Base-by-base conservation (phyloP, 2,797 vertebrate genomes). In the Peromyscus nudipes region DNA sequence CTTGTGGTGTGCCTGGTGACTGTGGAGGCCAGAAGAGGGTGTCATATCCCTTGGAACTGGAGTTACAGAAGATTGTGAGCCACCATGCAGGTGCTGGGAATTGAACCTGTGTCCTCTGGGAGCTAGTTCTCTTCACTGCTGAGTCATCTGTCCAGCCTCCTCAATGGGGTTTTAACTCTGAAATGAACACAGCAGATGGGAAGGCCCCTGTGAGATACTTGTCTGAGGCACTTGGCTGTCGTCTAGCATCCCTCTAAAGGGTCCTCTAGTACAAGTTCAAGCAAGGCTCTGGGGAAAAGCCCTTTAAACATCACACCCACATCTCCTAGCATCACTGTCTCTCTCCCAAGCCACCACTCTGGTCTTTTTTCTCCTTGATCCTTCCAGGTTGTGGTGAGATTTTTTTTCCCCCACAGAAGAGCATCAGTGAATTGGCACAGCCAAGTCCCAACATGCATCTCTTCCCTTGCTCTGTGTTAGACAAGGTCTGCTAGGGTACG, bases 381-480 rank as follows among this genome's bases (percentile, higher is more conserved):
- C 67, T 75, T 52, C 6, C 6, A 14, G 81, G 88, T 19, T 2
- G 6, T 17, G 1, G 17, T 13, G 1, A 19, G 1, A 52, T n/a
- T 23, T 7, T 65, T 57, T 34, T 76, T 49, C 67, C 43, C 40
- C 55, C 52, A 43, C 7, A 6, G 27, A 77, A 62, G 46, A 52
- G 6, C 0, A 1, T 60, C 29, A 14, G 3, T 37, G 14, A 4
- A 23, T 40, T 43, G 69, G 13, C 25, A 37, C 3, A 67, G 8
- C 27, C 10, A 40, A 76, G 52, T 37, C 25, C 34, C 8, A 27
- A 17, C 1, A 29, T 1, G 7, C 4, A 4, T n/a, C n/a, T 2
- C 34, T 76, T 25, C 10, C 34, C 29, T 25, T 49, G n/a, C 13
- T 37, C 10, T 31, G 8, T 43, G 10, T 4, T n/a, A 43, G 79